Percentiles rank a stretch among this genome's conserved stretches.
These are phyloP conservation scores for Nebria ingens DNA, from an alignment of 1,140 invertebrate genomes.

Conservation along the genomic window DNA sequence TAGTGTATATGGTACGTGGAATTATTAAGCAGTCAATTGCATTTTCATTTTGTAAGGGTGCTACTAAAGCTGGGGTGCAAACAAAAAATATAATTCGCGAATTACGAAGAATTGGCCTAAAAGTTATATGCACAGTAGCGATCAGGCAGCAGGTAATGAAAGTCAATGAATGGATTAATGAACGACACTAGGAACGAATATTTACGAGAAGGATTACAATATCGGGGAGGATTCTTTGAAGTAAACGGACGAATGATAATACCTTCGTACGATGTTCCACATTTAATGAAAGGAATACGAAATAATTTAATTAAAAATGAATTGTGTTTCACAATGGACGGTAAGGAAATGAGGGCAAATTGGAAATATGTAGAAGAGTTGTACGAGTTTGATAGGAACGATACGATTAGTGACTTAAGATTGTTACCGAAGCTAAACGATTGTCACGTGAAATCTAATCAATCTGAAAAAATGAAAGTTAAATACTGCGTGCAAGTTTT, in stretches of 20 bases:
- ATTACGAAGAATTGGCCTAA: too few species aligned
- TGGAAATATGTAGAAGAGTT: neutral
- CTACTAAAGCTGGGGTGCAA: too few species aligned
- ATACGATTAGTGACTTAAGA: neutral
- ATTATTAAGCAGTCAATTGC: neutral
- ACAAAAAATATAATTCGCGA: too few species aligned
- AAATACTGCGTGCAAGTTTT: neutral
- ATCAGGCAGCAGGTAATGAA: too few species aligned
- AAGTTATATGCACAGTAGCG: too few species aligned
- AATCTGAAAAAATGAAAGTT: neutral
- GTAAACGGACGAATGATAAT: too few species aligned
- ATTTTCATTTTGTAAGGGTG: neutral
- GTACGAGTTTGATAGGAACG: neutral
- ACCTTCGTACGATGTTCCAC: too few species aligned
- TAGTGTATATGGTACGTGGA: neutral
- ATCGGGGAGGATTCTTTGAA: too few species aligned
- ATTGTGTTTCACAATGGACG: neutral
- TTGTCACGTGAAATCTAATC: neutral
- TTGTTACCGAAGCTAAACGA: neutral
- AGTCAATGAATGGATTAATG: too few species aligned
- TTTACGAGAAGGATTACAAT: too few species aligned
- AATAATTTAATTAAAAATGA: neutral
- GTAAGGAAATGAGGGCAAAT: neutral
- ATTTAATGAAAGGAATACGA: neutral
- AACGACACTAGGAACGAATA: too few species aligned